Evolutionary conservation across 2,888 invertebrate species (phyloP), one percentile per base, ranked within the genome.

Genomic region (Cantharis rustica): DNA sequence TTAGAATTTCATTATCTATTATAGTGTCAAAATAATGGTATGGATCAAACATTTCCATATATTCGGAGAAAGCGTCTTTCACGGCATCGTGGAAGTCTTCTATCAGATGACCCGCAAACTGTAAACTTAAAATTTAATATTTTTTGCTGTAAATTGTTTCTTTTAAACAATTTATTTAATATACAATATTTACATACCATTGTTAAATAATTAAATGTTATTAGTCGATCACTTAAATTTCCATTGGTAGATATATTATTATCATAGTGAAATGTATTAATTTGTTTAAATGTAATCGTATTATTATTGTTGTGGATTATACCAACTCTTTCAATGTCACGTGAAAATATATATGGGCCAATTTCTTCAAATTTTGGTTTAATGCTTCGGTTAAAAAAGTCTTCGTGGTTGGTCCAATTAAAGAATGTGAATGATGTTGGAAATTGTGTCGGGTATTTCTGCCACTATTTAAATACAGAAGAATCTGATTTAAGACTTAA

Each of bases 1-100:
- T 93, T 84, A 96, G 95, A 0, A 96, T 89, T 17, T 95, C 87
- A 83, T 96, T 91, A 7, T 91, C 90, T 0, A 93, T 93, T 0
- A 91, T 89, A 84, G 91, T 93, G 0, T 91, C 91, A 0, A 93
- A 89, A 2, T 91, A 88, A 16, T 94, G 86, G 10, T 89, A 87
- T 71, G 92, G 90, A 11, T 90, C 87, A 69, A 92, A 90, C 80
- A 90, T 73, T 1, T n/a, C 5, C 0, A 47, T 1, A n/a, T n/a
- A 47, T n/a, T 47, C 47, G 13, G 82, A 87, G 11, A 95, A 84
- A 0, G 92, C 89, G 79, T 92, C 86, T 1, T 93, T 92, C 7
- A 95, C 86, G 3, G 90, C 89, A 73, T 90, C 4, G n/a, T 47
- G 3, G 7, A 1, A 47, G 5, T n/a, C 47, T n/a, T 47, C 1